Evolutionary conservation across 2,888 invertebrate species (phyloP), one percentile per base, ranked within the genome.

Genomic region (Pinctada fucata): DNA sequence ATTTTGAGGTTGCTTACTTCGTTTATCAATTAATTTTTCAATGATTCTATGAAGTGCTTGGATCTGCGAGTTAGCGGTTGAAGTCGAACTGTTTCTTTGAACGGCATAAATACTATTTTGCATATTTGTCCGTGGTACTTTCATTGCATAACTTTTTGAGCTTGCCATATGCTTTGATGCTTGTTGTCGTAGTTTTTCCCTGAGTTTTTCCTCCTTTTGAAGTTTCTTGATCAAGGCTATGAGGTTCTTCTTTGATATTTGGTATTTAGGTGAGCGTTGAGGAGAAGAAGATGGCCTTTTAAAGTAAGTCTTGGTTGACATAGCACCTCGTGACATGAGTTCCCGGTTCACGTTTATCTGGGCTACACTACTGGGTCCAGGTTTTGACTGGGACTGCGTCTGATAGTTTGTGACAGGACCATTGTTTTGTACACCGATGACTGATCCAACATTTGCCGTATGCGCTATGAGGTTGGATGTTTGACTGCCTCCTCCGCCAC

Each of bases 381-480:
- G 13, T 13, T 6, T 10, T 10, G 58, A 13, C 6, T 58, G 58
- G 13, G 58, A 58, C 58, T 6, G 8, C 13, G 58, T 58, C 48
- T 74, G 47, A 48, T 66, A 31, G 31, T 74, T 64, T 31, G 47
- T 47, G 45, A 74, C 65, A 50, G 74, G 74, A 6, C 74, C 74
- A 16, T 74, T 74, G 31, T 74, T 74, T 45, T 74, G 74, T 31
- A 66, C 66, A 10, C 74, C 74, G 16, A 74, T 67, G 49, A 65
- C 63, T 3, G 74, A 74, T 48, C 74, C 74, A 10, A 74, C 66
- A 45, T 74, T 74, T 66, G 74, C 74, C 3, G 66, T 66, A 50
- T 74, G 58, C 16, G 74, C 74, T 16, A 74, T 48, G 16, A 74
- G 66, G 31, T 13, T 58, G 13, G 58, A 58, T 10, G 8, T 58